Evolutionary conservation across 2,888 invertebrate genomes (phyloP).

Genomic region (Drosophila borealis): DNA sequence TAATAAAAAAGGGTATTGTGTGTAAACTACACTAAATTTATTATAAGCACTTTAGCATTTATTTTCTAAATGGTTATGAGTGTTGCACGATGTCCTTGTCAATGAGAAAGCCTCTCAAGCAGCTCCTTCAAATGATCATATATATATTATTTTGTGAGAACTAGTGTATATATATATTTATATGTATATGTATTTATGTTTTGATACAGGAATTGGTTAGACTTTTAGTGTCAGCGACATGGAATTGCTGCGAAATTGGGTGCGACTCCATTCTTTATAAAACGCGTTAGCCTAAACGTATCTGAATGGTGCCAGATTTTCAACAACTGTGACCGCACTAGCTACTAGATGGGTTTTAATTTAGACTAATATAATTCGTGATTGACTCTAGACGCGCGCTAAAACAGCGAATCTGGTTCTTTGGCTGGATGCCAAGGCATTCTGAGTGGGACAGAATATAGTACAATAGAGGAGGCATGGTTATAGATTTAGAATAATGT

Average conservation of each 20-base stretch:
- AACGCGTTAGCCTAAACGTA: slow-evolving; percentile 55
- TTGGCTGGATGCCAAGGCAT: slow-evolving; percentile 60
- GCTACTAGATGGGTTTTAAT: slow-evolving; percentile 1
- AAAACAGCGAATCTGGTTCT: slow-evolving; percentile 20
- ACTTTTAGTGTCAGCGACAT: slow-evolving; percentile 44
- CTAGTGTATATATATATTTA: not conserved
- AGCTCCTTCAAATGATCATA: slow-evolving; percentile 20
- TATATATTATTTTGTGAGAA: not conserved
- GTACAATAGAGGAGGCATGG: slow-evolving; percentile 38
- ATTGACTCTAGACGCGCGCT: slow-evolving; percentile 47
- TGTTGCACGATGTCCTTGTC: slow-evolving; percentile 22
- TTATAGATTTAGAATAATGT: slow-evolving; percentile 25
- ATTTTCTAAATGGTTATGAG: slow-evolving; percentile 38
- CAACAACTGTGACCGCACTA: slow-evolving; percentile 1
- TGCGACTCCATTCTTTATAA: slow-evolving; percentile 45
- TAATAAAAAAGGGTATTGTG: slow-evolving; percentile 24
- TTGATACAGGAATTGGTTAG: slow-evolving; percentile 36
- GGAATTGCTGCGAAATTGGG: slow-evolving; percentile 71
- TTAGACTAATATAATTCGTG: slow-evolving; percentile 50
- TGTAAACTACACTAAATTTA: slow-evolving; percentile 37
- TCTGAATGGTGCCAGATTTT: slow-evolving; percentile 21
- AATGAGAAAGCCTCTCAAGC: slow-evolving; percentile 60
- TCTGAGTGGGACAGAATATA: slow-evolving; percentile 49
- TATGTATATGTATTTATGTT: slow-evolving; percentile 17
- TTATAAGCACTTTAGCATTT: slow-evolving; percentile 60